Conservation (phyloP, 2,113 vertebrate genomes). For the Panthera leo region DNA sequence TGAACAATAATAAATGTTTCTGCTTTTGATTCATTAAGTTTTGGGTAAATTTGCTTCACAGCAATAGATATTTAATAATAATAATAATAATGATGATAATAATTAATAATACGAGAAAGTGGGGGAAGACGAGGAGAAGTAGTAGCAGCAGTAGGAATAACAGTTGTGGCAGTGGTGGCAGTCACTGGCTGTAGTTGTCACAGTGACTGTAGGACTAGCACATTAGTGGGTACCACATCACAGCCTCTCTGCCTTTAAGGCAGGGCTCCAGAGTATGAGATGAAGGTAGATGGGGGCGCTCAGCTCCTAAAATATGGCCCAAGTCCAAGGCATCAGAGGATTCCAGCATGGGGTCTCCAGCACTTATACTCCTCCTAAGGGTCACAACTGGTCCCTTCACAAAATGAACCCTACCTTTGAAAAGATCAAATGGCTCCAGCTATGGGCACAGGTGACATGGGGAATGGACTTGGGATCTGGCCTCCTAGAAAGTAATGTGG, state of each 20-base stretch:
- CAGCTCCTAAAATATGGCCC: neutral
- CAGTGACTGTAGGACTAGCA: accelerated
- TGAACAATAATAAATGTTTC: neutral
- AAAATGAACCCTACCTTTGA: neutral
- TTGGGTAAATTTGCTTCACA: neutral
- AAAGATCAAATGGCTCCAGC: neutral
- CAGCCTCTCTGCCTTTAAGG: neutral
- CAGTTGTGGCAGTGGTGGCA: accelerated
- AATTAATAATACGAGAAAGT: neutral
- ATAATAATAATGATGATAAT: too few relatives aligned
- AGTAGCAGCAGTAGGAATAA: too few relatives aligned
- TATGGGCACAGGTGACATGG: neutral
- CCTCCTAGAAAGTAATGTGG: neutral
- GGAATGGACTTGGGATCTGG: neutral
- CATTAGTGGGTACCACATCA: neutral
- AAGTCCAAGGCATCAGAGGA: neutral
- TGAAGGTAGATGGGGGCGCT: neutral
- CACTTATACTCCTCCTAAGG: neutral
- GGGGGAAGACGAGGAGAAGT: neutral
- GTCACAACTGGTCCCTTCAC: neutral
- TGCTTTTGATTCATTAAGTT: neutral
- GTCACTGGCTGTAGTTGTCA: neutral
- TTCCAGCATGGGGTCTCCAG: neutral
- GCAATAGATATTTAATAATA: neutral
- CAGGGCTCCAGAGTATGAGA: neutral